Percentiles rank a stretch among this genome's conserved stretches.
Evolutionary conservation across 2,888 invertebrate species (phyloP).

Genomic region (Agonopterix subpropinquella): DNA sequence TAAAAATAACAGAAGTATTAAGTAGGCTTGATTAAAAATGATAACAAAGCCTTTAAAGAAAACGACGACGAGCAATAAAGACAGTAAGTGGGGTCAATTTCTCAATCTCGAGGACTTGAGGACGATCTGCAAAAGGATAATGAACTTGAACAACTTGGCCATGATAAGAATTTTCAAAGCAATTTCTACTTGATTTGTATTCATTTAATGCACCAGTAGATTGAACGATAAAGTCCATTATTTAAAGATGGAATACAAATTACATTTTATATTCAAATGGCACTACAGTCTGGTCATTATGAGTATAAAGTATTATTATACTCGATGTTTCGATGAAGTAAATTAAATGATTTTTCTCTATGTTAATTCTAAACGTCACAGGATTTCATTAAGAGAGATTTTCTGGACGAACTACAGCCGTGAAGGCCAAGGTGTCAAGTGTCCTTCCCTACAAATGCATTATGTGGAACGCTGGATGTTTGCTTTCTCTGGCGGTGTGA

Average conservation of each 20-base stretch:
- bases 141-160: slow-evolving; percentile 56
- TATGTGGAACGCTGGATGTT: slow-evolving; percentile 60
- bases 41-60: neutral
- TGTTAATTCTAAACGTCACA: too few relatives aligned
- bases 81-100: slow-evolving; percentile 35
- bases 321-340: too few relatives aligned
- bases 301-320: too few relatives aligned
- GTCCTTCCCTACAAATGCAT: slow-evolving; percentile 54
- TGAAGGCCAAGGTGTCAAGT: slow-evolving; percentile 63
- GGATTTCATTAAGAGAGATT: neutral
- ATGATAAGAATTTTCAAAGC: slow-evolving; percentile 41
- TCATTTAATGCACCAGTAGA: slow-evolving; percentile 34
- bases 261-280: too few relatives aligned
- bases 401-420: slow-evolving; percentile 4
- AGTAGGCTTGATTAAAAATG: neutral
- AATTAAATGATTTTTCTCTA: too few relatives aligned
- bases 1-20: neutral
- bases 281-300: too few relatives aligned
- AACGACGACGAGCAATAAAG: slow-evolving; percentile 16
- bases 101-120: slow-evolving; percentile 27
- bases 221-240: slow-evolving; percentile 21
- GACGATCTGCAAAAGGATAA: slow-evolving; percentile 35
- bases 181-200: slow-evolving; percentile 55
- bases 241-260: slow-evolving; percentile 14
- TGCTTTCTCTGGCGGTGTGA: slow-evolving; percentile 64